Evolutionary conservation across 1,140 invertebrate genomes (phyloP).

Genomic region (Archivesica marissinica): DNA sequence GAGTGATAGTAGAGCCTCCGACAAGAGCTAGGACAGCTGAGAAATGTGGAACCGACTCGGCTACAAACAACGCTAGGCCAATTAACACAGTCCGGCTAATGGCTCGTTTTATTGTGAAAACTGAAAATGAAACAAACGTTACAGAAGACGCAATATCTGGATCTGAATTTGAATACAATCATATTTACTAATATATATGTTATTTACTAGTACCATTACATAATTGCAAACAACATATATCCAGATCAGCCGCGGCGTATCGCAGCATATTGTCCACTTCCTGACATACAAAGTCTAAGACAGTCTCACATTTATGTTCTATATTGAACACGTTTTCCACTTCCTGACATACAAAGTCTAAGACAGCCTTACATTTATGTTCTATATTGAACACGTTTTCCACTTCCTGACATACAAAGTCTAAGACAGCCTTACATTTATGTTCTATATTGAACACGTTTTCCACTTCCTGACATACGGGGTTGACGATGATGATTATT

Average conservation of each 20-base stretch:
- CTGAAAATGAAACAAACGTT: constrained; percentile 87
- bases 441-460: constrained; percentile 87
- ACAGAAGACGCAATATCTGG: too few relatives aligned
- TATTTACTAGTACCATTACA: too few relatives aligned
- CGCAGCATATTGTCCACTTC: too few relatives aligned
- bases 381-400: constrained; percentile 88
- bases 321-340: constrained; percentile 88
- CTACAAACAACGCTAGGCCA: constrained; percentile 90
- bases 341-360: constrained; percentile 85
- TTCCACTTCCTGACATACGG: constrained; percentile 87
- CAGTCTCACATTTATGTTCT: constrained; percentile 85
- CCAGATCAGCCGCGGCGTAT: too few relatives aligned
- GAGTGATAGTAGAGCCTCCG: constrained; percentile 91
- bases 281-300: too few relatives aligned
- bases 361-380: constrained; percentile 84
- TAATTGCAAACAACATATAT: too few relatives aligned
- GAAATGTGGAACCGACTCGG: constrained; percentile 92
- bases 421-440: constrained; percentile 80
- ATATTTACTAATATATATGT: too few relatives aligned
- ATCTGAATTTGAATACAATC: too few relatives aligned
- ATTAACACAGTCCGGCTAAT: constrained; percentile 89
- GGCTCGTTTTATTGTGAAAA: constrained; percentile 91
- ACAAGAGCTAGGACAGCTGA: constrained; percentile 94
- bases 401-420: constrained; percentile 86
- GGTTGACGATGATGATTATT: constrained; percentile 84